Conservation (phyloP, 1,140 invertebrate species). For the Tachypleus tridentatus region DNA sequence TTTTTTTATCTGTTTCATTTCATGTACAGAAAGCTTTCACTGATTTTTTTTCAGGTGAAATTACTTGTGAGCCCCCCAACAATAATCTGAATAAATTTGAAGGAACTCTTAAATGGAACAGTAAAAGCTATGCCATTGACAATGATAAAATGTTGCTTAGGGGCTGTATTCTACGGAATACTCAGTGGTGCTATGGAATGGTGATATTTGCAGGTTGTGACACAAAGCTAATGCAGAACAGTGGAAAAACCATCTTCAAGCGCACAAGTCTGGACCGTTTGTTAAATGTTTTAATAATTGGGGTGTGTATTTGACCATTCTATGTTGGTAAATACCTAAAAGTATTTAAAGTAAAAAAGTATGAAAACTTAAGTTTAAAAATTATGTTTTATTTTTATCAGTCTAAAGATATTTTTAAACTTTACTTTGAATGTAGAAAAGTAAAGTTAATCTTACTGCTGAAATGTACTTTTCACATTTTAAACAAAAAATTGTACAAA, state of each 20-base stretch:
- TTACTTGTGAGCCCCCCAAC: constrained; percentile 94
- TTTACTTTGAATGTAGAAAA: no score
- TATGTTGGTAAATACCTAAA: no score
- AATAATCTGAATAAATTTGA: constrained; percentile 98
- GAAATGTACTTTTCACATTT: no score
- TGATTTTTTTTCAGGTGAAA: constrained; percentile 52
- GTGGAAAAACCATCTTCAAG: constrained; percentile 97
- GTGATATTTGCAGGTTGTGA: constrained; percentile 96
- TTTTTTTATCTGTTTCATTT: no score
- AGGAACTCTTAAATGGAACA: constrained; percentile 53
- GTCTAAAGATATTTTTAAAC: no score
- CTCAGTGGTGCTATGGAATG: constrained; percentile 93
- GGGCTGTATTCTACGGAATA: constrained; percentile 86
- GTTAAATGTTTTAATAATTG: constrained; percentile 95
- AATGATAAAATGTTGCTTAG: constrained; percentile 89
- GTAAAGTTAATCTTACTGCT: no score
- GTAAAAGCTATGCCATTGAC: constrained; percentile 62
- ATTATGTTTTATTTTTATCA: neutral
- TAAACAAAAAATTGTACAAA: no score
- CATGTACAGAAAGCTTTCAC: neutral
- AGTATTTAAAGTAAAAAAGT: no score
- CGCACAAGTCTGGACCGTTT: constrained; percentile 96
- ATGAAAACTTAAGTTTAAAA: neutral
- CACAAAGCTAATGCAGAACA: constrained; percentile 99
- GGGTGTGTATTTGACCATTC: constrained; percentile 48